phyloP scores from a whole-genome alignment of 2,888 invertebrate species.

The Amphipyra berbera region DNA sequence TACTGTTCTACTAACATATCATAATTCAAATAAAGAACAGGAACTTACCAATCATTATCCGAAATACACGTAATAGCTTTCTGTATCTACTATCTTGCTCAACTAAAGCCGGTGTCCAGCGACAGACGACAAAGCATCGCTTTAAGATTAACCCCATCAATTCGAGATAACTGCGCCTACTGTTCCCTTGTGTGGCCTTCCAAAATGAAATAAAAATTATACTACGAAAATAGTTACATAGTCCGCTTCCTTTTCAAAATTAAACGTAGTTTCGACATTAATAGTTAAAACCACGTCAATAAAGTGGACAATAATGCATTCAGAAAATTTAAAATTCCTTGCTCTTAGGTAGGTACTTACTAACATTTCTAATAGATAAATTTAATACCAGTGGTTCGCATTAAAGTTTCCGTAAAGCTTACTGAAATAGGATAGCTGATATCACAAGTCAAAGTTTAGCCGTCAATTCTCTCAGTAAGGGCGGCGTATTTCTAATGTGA shows the following conservation, averaged over 20 bases:
- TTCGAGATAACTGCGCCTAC: slow-evolving; percentile 81
- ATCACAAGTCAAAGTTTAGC: slow-evolving; percentile 9
- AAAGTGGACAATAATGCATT: slow-evolving; percentile 6
- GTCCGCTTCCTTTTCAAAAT: slow-evolving; percentile 44
- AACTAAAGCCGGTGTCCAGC: slow-evolving; percentile 73
- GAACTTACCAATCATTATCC: slow-evolving; percentile 52
- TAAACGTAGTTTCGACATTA: slow-evolving; percentile 15
- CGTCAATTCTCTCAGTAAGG: slow-evolving; percentile 24
- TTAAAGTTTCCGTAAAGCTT: slow-evolving; percentile 14
- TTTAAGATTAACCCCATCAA: slow-evolving; percentile 84
- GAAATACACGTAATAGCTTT: slow-evolving; percentile 66
- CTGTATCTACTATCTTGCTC: slow-evolving; percentile 69
- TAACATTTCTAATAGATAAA: slow-evolving; percentile 1
- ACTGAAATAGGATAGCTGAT: slow-evolving; percentile 13
- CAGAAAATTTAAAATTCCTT: not conserved
- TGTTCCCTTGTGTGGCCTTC: slow-evolving; percentile 79
- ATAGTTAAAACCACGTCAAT: slow-evolving; percentile 16
- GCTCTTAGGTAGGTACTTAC: too few relatives aligned
- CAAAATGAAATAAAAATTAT: slow-evolving; percentile 63
- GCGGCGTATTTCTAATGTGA: slow-evolving; percentile 37
- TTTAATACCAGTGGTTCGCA: slow-evolving; percentile 8
- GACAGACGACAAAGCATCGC: slow-evolving; percentile 79
- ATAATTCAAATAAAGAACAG: slow-evolving; percentile 40
- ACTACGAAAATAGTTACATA: slow-evolving; percentile 39
- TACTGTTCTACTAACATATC: slow-evolving; percentile 12